A percentile compares a stretch with the other conserved stretches of the same genome.
Evolutionary conservation across 2,113 vertebrate species (phyloP).

Genomic region (Siniperca chuatsi): DNA sequence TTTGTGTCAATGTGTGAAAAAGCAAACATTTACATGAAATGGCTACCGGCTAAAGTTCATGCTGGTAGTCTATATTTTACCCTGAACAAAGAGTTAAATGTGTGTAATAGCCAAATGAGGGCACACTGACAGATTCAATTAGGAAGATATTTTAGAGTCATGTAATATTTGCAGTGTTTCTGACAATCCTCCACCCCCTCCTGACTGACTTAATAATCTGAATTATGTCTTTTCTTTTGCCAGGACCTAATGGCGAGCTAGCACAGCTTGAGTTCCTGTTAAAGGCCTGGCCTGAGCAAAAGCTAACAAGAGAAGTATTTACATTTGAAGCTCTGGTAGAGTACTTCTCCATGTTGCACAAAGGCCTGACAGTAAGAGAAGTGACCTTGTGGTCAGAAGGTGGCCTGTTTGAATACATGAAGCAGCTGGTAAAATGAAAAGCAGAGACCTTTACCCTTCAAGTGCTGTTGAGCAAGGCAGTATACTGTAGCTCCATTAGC

Average conservation of each 20-base stretch:
- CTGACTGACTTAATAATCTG: constrained; percentile 70
- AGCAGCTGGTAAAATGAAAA: constrained; percentile 57
- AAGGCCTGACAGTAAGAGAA: constrained; percentile 32
- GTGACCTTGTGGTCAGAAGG: constrained; percentile 58
- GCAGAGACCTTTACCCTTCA: not conserved
- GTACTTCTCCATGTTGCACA: constrained; percentile 66
- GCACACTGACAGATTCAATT: constrained; percentile 73
- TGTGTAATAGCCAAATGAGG: constrained; percentile 58
- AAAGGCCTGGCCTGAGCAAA: constrained; percentile 64
- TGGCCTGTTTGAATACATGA: constrained; percentile 48
- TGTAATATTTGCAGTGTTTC: constrained; percentile 63
- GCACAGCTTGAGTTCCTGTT: constrained; percentile 77
- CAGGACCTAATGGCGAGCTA: constrained; percentile 62
- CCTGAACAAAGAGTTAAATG: constrained; percentile 59
- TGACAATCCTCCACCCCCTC: constrained; percentile 56
- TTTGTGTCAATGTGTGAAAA: constrained; percentile 67
- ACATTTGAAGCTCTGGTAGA: constrained; percentile 47
- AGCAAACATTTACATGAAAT: constrained; percentile 56
- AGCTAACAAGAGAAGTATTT: constrained; percentile 71
- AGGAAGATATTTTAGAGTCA: constrained; percentile 49
- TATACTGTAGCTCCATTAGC: not conserved
- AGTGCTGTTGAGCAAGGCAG: constrained; percentile 58
- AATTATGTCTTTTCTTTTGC: constrained; percentile 69
- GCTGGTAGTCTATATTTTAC: constrained; percentile 40
- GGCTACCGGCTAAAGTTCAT: constrained; percentile 41